Evolutionary conservation across 1,140 invertebrate species (phyloP).

Genomic region (Pogonus chalceus): DNA sequence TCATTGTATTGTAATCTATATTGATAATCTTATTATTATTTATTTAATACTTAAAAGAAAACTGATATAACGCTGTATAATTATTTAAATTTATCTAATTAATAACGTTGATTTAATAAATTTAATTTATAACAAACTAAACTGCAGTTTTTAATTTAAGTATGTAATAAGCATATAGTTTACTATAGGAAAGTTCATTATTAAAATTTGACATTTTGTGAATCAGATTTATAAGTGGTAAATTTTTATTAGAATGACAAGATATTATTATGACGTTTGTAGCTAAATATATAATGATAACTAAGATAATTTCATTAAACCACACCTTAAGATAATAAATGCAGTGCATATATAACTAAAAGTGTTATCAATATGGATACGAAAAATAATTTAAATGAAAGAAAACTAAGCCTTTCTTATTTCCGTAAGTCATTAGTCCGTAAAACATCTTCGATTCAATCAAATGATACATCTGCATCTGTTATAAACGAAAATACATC

Average conservation of each 20-base stretch:
- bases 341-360: not conserved
- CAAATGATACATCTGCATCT: not conserved
- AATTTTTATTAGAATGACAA: conserved; percentile 1
- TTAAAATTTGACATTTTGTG: too few relatives aligned
- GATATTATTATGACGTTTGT: not conserved
- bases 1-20: too few relatives aligned
- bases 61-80: too few relatives aligned
- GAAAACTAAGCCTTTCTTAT: not conserved
- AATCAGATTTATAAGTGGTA: too few relatives aligned
- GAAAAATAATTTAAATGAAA: conserved; percentile 3
- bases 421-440: not conserved
- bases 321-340: conserved; percentile 5
- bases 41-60: too few relatives aligned
- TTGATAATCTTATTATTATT: too few relatives aligned
- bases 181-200: too few relatives aligned
- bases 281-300: not conserved
- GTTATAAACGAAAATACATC: not conserved
- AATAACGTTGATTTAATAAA: too few relatives aligned
- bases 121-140: too few relatives aligned
- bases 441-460: not conserved
- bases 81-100: too few relatives aligned
- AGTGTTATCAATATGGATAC: conserved; percentile 3
- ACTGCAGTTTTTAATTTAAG: too few relatives aligned
- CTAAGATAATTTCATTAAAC: not conserved
- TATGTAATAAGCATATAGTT: too few relatives aligned